Evolutionary conservation across 2,888 invertebrate species (phyloP).

Genomic region (Omphaloscelis lunosa): DNA sequence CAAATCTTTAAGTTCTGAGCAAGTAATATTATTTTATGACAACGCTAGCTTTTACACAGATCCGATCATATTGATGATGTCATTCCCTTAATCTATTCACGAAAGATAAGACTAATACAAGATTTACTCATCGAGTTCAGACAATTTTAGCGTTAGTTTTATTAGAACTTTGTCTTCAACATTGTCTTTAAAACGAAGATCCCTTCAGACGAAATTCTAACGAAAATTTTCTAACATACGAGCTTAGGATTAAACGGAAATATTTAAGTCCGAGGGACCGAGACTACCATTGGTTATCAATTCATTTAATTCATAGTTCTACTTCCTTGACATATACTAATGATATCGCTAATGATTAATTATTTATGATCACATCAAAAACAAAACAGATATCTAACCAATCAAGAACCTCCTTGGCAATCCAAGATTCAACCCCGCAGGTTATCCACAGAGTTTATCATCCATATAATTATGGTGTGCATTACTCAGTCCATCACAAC

Average conservation of each 20-base stretch:
- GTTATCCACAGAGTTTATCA: slow-evolving; percentile 42
- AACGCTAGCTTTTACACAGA: slow-evolving; percentile 24
- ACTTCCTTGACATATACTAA: not conserved
- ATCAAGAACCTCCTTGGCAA: not conserved
- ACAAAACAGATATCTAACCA: not conserved
- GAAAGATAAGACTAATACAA: slow-evolving; percentile 20
- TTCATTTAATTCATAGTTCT: not conserved
- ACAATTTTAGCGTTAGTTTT: not conserved
- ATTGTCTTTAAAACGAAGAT: not conserved
- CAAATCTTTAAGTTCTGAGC: slow-evolving; percentile 41
- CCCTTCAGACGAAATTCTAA: not conserved
- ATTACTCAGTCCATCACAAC: slow-evolving; percentile 73
- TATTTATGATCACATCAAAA: not conserved
- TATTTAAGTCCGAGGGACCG: no score
- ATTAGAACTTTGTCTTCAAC: not conserved
- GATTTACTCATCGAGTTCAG: not conserved
- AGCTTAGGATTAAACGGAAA: not conserved
- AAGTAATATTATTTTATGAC: slow-evolving; percentile 57
- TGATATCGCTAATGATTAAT: slow-evolving; percentile 1
- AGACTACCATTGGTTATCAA: not conserved
- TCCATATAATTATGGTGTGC: slow-evolving; percentile 52
- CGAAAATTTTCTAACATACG: not conserved
- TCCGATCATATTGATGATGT: slow-evolving; percentile 23
- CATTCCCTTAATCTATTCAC: slow-evolving; percentile 10
- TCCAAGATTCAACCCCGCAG: slow-evolving; percentile 5